Conservation (phyloP, 2,888 invertebrate genomes). For the Limulus polyphemus region DNA sequence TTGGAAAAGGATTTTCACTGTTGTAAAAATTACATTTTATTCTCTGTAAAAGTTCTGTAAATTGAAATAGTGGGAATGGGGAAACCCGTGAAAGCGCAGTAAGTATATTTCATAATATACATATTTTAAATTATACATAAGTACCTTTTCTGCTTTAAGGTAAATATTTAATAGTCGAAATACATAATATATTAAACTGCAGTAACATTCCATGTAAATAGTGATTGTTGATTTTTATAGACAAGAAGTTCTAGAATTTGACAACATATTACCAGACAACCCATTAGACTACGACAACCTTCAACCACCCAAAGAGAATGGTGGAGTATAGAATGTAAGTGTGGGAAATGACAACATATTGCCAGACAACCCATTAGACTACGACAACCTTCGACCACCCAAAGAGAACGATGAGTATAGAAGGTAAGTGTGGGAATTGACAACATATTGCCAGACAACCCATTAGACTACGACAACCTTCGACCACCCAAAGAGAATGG, state of each 20-base stretch:
- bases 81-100: too few relatives aligned
- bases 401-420: neutral
- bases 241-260: slow-evolving; percentile 1
- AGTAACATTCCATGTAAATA: too few relatives aligned
- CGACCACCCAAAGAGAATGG: slow-evolving; percentile 1
- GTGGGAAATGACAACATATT: neutral
- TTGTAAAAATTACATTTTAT: too few relatives aligned
- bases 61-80: too few relatives aligned
- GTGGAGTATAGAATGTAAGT: too few relatives aligned
- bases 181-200: too few relatives aligned
- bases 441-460: neutral
- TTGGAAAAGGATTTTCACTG: too few relatives aligned
- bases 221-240: neutral
- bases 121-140: too few relatives aligned
- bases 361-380: neutral
- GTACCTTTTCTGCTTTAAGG: too few relatives aligned
- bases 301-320: slow-evolving; percentile 1
- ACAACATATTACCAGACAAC: neutral
- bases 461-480: neutral
- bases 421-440: neutral
- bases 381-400: slow-evolving; percentile 1
- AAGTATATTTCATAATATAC: too few relatives aligned
- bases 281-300: slow-evolving; percentile 1
- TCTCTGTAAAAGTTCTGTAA: too few relatives aligned
- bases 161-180: too few relatives aligned